These are phyloP conservation scores for Mastacembelus armatus DNA, from an alignment of 2,797 vertebrate genomes.

Conservation along the genomic window DNA sequence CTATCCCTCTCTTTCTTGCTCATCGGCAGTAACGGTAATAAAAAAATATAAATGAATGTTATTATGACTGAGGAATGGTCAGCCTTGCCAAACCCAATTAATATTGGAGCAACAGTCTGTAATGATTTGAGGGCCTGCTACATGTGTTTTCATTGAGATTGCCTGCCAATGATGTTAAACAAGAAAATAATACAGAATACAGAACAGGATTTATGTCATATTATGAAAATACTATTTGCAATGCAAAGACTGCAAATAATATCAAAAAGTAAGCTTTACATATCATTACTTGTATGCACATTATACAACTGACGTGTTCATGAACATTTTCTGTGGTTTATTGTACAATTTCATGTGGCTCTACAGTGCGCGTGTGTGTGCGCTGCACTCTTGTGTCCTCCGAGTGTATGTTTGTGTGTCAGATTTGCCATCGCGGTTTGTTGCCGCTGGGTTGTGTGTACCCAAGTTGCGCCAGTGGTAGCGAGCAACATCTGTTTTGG, in stretches of 20 bases:
- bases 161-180: conserved; percentile 15
- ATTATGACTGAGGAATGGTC: conserved; percentile 66
- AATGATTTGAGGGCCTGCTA: conserved; percentile 45
- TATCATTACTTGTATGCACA: not conserved
- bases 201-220: not conserved
- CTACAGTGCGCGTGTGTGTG: conserved; percentile 22
- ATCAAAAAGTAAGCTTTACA: not conserved
- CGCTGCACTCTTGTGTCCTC: conserved; percentile 10
- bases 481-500: conserved; percentile 96
- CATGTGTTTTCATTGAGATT: conserved; percentile 48
- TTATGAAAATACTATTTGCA: not conserved
- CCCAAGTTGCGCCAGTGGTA: conserved; percentile 86
- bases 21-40: conserved; percentile 50
- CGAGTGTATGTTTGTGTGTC: conserved; percentile 66
- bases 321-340: not conserved
- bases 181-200: not conserved
- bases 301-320: not conserved
- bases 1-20: conserved; percentile 17
- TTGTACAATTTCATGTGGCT: conserved; percentile 20
- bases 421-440: conserved; percentile 70
- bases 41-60: conserved; percentile 63
- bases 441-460: conserved; percentile 79
- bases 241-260: not conserved
- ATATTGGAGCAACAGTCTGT: conserved; percentile 52
- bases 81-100: conserved; percentile 70